Evolutionary conservation across 2,888 invertebrate species (phyloP), one percentile per base, ranked within the genome.

Genomic region (Dorcus parallelipipedus): DNA sequence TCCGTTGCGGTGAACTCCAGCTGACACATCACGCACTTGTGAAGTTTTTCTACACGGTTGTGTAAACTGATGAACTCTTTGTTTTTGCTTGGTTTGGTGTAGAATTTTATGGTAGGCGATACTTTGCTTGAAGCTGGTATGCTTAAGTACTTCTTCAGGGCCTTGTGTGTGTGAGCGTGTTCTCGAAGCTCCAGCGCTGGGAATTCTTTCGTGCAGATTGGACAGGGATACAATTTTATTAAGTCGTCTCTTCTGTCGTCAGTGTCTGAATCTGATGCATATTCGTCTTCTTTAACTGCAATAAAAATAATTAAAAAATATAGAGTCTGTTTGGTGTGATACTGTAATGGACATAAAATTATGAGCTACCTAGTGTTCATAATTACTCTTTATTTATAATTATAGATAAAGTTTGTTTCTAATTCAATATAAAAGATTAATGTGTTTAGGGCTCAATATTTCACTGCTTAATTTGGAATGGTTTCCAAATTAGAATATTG

Each of bases 161-260:
- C 68, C 60, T 70, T 72, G 49, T 73, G 73, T 26, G 63, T 68
- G 41, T 69, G 69, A 17, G 67, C 69, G 56, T 73, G 73, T 38
- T 67, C 58, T 52, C 69, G 54, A 41, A 73, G 60, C 50, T 71
- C 68, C 43, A 66, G 62, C 2, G 72, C 69, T 7, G 66, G 41
- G 42, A 72, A 66, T 63, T 70, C 69, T 60, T 65, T 64, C 3
- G 67, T 68, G 51, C 73, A 73, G 43, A 73, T 67, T 14, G 73
- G 72, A 54, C 73, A 73, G 33, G 68, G 68, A 54, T 72, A 69
- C 20, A 65, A 51, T 9, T 14, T 53, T 9, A 49, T 8, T 6
- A 40, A 26, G 49, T 62, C 54, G 9, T 49, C 26, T 2, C 33
- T 52, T 40, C 51, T 50, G 20, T 55, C 52, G 40, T 38, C 51